phyloP scores from a whole-genome alignment of 1,140 invertebrate species.

The Caerostris extrusa region DNA sequence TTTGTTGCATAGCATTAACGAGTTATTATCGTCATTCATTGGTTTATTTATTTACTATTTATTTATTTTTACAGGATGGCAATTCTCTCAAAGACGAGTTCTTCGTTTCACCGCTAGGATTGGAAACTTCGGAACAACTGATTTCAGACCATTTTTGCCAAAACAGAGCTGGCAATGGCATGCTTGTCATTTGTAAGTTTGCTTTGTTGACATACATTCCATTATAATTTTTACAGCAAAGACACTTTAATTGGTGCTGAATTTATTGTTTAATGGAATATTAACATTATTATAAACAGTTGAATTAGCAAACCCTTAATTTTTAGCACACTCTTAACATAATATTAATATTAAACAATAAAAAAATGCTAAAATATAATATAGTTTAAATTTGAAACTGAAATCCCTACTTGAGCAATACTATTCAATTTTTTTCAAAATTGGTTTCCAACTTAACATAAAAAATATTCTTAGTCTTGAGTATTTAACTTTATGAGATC shows the following conservation, averaged over 20 bases:
- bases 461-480: too few relatives aligned
- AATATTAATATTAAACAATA: too few relatives aligned
- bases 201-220: background rate
- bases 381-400: too few relatives aligned
- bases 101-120: slow-evolving; percentile 95
- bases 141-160: slow-evolving; percentile 92
- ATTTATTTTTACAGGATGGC: slow-evolving; percentile 58
- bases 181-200: slow-evolving; percentile 93
- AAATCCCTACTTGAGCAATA: too few relatives aligned
- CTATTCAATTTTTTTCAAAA: too few relatives aligned
- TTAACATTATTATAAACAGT: too few relatives aligned
- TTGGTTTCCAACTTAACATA: too few relatives aligned
- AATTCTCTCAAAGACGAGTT: slow-evolving; percentile 86
- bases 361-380: too few relatives aligned
- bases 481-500: too few relatives aligned
- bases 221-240: background rate
- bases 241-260: background rate
- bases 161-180: slow-evolving; percentile 98
- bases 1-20: background rate
- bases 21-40: background rate
- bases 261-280: background rate
- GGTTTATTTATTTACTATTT: background rate
- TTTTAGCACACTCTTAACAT: too few relatives aligned
- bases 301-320: too few relatives aligned
- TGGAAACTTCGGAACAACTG: slow-evolving; percentile 92